A percentile compares a stretch with the other conserved stretches of the same genome.
Evolutionary conservation across 30 jellyfish, hydroid and myxozoan species (phyloP).

Genomic region (Cassiopea andromeda): DNA sequence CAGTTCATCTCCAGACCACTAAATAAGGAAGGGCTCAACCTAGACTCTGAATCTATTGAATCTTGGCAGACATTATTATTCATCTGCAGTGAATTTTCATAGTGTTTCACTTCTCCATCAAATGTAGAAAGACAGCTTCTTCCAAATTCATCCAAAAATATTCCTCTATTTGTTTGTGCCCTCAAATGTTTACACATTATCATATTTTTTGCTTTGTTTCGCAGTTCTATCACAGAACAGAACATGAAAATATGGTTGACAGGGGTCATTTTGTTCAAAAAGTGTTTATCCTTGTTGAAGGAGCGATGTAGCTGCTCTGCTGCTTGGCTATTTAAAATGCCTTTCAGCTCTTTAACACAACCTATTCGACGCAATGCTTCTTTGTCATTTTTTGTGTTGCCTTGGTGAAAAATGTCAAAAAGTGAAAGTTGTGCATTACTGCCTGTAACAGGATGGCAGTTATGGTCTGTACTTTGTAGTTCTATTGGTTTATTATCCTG

Average conservation of each 20-base stretch:
- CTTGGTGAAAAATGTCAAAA: conserved; percentile 53
- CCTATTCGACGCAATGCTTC: conserved; percentile 52
- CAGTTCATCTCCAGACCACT: not conserved
- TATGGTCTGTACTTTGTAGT: not conserved
- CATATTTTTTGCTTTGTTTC: not conserved
- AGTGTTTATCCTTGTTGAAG: conserved; percentile 1
- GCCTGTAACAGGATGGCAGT: conserved; percentile 54
- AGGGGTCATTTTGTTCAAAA: conserved; percentile 25
- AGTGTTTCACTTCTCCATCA: not conserved
- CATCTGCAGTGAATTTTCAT: not conserved
- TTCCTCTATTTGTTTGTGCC: not conserved
- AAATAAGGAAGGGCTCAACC: not conserved
- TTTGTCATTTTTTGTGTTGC: conserved; percentile 27
- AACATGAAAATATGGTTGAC: conserved; percentile 3
- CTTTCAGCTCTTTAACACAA: conserved; percentile 39
- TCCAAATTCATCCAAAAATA: not conserved
- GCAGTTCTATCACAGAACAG: not conserved
- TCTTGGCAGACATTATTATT: not conserved
- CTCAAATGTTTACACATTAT: not conserved
- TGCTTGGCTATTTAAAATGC: conserved; percentile 28
- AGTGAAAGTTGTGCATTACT: conserved; percentile 5
- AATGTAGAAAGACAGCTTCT: not conserved
- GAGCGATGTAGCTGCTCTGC: conserved; percentile 51
- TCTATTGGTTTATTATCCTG: not conserved
- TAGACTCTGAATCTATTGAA: not conserved